These are phyloP conservation scores for Ictalurus furcatus DNA, from an alignment of 2,113 vertebrate genomes.

Conservation along the genomic window DNA sequence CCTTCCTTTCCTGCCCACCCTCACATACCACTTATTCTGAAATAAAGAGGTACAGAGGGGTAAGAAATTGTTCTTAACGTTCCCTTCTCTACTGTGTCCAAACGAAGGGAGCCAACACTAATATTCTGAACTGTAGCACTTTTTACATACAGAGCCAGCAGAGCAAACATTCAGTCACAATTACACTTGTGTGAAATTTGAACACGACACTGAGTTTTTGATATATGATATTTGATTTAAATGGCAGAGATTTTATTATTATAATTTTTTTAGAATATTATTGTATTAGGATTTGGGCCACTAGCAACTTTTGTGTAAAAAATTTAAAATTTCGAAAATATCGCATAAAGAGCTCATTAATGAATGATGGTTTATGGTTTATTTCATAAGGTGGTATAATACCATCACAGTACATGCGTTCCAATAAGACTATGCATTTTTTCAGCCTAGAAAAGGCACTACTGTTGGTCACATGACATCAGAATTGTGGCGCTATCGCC, in stretches of 20 bases:
- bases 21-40: constrained; percentile 51
- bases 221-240: not conserved
- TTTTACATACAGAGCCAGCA: constrained; percentile 35
- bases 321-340: not conserved
- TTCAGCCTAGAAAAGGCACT: not conserved
- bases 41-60: constrained; percentile 56
- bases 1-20: constrained; percentile 56
- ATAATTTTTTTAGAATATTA: too few relatives aligned
- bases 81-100: constrained; percentile 39
- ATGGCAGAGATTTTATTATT: not conserved
- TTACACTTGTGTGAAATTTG: not conserved
- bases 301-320: not conserved
- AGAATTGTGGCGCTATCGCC: constrained; percentile 37
- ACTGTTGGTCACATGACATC: constrained; percentile 45
- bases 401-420: not conserved
- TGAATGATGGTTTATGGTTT: not conserved
- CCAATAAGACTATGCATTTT: not conserved
- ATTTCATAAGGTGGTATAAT: not conserved
- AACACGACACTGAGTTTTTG: not conserved
- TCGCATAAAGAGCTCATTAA: not conserved
- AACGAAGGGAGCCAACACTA: constrained; percentile 19
- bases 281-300: not conserved
- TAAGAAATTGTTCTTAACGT: constrained; percentile 48
- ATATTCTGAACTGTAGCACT: constrained; percentile 38
- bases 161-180: constrained; percentile 23